Percentiles rank a stretch among this genome's conserved stretches.
These are phyloP conservation scores for Cricetomys ansorgei DNA, from an alignment of 2,113 vertebrate genomes.

Conservation along the genomic window DNA sequence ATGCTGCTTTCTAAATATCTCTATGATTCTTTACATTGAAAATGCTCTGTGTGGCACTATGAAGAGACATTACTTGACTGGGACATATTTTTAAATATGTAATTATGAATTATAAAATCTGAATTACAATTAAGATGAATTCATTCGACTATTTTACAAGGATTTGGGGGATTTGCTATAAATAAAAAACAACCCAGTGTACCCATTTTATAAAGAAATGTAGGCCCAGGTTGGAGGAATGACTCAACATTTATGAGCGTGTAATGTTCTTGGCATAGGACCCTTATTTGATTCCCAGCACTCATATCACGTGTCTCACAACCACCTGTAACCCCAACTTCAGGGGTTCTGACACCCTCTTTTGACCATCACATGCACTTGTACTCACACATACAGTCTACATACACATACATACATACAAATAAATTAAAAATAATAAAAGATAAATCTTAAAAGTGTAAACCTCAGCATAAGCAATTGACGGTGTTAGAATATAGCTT, in stretches of 20 bases:
- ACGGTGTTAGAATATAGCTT: conserved; percentile 1
- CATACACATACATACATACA: neutral
- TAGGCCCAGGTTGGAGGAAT: neutral
- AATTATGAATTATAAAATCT: conserved; percentile 44
- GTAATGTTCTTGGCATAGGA: neutral
- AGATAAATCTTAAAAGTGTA: conserved; percentile 2
- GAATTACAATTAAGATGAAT: conserved; percentile 38
- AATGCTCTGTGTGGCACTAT: conserved; percentile 21
- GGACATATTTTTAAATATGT: conserved; percentile 20
- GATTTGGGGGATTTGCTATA: neutral
- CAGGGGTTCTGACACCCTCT: neutral
- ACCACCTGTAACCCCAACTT: neutral
- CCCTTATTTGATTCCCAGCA: neutral
- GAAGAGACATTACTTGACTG: neutral
- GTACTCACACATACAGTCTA: neutral
- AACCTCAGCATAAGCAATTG: neutral
- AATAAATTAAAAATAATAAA: neutral
- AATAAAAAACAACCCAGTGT: neutral
- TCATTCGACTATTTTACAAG: conserved; percentile 54
- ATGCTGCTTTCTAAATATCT: conserved; percentile 36
- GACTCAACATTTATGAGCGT: neutral
- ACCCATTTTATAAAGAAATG: conserved; percentile 34
- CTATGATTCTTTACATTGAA: conserved; percentile 42
- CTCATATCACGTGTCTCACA: neutral
- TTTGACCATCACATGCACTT: neutral